Percentiles rank a stretch among this genome's conserved stretches.
These are phyloP conservation scores for Kradibia gibbosae DNA, from an alignment of 1,140 invertebrate species.

Conservation along the genomic window DNA sequence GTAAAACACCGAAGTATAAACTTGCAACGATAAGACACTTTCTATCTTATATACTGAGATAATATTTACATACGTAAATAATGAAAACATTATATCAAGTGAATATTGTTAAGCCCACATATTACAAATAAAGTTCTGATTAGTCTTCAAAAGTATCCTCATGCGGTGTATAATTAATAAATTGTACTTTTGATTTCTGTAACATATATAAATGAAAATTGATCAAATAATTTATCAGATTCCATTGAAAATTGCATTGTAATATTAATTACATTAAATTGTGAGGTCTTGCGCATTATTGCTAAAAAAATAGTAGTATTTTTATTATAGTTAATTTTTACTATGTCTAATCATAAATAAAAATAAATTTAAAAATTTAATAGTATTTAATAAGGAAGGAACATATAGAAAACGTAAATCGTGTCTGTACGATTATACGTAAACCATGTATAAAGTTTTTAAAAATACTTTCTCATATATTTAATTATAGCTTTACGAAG, in stretches of 20 bases:
- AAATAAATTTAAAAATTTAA: too few relatives aligned
- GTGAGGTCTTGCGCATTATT: neutral
- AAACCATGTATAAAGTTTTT: too few relatives aligned
- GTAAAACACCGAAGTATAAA: neutral
- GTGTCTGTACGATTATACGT: too few relatives aligned
- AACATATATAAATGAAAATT: neutral
- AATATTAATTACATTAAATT: slow-evolving; percentile 3
- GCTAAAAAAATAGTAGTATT: neutral
- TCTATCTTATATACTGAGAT: neutral
- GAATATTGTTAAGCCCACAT: neutral
- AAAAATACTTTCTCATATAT: too few relatives aligned
- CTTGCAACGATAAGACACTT: neutral
- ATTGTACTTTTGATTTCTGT: neutral
- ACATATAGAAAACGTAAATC: too few relatives aligned
- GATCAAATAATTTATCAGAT: neutral
- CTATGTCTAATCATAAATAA: too few relatives aligned
- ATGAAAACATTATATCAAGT: neutral
- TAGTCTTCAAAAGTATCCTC: neutral
- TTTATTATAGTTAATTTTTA: too few relatives aligned
- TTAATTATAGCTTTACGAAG: too few relatives aligned
- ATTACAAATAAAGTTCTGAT: neutral
- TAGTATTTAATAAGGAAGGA: too few relatives aligned
- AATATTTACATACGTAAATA: slow-evolving; percentile 1
- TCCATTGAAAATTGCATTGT: neutral
- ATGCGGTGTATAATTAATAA: too few relatives aligned